Conservation (phyloP, 2,797 vertebrate species). For the Lutjanus campechanus region DNA sequence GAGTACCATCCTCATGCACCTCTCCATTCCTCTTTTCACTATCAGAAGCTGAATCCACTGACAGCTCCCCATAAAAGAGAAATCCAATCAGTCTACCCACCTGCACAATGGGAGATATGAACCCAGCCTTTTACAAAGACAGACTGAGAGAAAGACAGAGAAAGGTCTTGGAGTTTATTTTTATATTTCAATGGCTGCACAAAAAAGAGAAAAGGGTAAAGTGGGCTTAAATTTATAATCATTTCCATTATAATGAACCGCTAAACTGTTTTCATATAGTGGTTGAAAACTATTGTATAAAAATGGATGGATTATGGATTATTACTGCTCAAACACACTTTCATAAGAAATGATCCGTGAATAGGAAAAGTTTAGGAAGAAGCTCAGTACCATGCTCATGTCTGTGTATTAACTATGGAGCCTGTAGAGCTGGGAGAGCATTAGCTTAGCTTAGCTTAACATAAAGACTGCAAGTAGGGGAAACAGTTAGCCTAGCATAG, state of each 20-base stretch:
- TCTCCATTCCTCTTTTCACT: constrained; percentile 54
- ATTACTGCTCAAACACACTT: neutral
- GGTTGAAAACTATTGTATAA: neutral
- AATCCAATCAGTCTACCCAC: constrained; percentile 67
- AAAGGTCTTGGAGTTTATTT: neutral
- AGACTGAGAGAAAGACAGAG: constrained; percentile 9
- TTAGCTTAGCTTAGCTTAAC: no score
- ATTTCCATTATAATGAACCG: neutral
- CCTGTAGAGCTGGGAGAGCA: no score
- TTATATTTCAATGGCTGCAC: constrained; percentile 3
- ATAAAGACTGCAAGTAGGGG: no score
- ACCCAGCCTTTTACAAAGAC: constrained; percentile 46
- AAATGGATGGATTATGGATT: neutral
- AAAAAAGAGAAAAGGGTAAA: constrained; percentile 2
- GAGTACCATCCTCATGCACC: constrained; percentile 31
- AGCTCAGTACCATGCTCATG: neutral
- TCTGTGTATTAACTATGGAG: no score
- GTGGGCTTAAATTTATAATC: neutral
- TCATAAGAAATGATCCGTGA: neutral
- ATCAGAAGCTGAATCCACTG: constrained; percentile 58
- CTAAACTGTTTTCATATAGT: neutral
- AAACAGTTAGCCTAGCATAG: no score
- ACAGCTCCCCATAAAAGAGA: constrained; percentile 64
- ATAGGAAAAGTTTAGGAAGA: neutral
- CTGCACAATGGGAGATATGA: constrained; percentile 70